Base-by-base conservation (phyloP, 2,888 invertebrate genomes). In the Frankliniella fusca region DNA sequence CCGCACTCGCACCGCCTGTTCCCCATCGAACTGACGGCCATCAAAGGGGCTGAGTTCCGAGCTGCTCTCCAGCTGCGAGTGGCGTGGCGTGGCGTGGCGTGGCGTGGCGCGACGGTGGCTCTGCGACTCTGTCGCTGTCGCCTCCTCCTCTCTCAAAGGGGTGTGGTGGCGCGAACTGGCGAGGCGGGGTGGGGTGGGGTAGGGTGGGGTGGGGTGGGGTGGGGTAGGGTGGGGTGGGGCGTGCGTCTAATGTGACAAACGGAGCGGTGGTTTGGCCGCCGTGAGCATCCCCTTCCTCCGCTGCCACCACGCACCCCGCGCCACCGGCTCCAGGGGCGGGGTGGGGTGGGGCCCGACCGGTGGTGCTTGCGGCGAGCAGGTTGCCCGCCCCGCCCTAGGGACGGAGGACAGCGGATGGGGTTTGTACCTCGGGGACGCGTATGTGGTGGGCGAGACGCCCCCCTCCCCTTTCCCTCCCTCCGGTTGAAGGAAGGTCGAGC, bases 161-260 rank as follows among this genome's bases (percentile, higher is more conserved):
- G 27, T 12, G 12, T 23, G 70, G 18, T 12, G 20, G 15, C 54
- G 54, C 54, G 15, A 20, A 12, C 54, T 20, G 15, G 54, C 15
- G 20, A 27, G 23, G 27, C 23, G 27, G 8, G 70, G 70, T 0
- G 70, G 70, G 23, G 23, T 11, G 5, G 8, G 70, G 70, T 0
- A 27, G 70, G 23, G 23, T 11, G 5, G 54, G 54, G 54, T 38
- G 38, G 38, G 38, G 38, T 38, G 38, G 38, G 38, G 38, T 38
- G 38, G 38, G 12, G 54, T 61, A 1, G 3, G 61, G 61, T 38
- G 61, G 61, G 11, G 61, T 11, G 61, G 61, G 61, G 61, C 7
- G 61, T 61, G n/a, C 61, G 61, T 61, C 61, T 61, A 61, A 61
- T 61, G 61, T 61, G 61, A 61, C 61, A 61, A 61, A 61, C 61